phyloP scores from a whole-genome alignment of 2,888 invertebrate genomes.

The Baronia brevicornis region DNA sequence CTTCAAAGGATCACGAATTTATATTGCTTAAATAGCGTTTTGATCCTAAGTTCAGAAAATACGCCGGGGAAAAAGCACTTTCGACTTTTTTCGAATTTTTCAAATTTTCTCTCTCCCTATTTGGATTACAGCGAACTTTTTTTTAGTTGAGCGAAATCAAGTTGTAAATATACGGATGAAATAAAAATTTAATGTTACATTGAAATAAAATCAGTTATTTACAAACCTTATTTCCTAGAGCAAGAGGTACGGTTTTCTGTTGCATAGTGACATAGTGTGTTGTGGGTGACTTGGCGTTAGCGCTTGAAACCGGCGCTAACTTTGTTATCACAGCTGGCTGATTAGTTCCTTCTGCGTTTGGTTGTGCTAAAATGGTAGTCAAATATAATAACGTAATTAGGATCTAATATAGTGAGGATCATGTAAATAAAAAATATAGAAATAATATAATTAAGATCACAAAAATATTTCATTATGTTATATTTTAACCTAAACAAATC shows the following conservation, averaged over 20 bases:
- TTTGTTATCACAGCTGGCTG: slow-evolving; percentile 45
- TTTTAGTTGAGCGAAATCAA: no score
- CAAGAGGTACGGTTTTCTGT: slow-evolving; percentile 48
- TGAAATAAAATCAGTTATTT: neutral
- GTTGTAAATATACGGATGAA: no score
- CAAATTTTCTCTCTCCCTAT: no score
- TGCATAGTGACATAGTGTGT: slow-evolving; percentile 48
- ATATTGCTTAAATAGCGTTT: no score
- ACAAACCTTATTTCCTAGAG: slow-evolving; percentile 28
- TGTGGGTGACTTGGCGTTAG: slow-evolving; percentile 20
- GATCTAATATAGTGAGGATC: neutral
- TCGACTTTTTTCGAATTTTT: no score
- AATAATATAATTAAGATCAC: slow-evolving; percentile 10
- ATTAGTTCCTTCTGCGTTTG: slow-evolving; percentile 24
- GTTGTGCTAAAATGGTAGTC: slow-evolving; percentile 31
- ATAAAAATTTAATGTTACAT: neutral
- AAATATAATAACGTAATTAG: no score
- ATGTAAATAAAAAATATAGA: neutral
- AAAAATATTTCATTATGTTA: no score
- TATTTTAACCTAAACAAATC: no score
- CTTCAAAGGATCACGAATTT: no score
- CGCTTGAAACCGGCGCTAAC: slow-evolving; percentile 28
- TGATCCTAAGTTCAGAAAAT: no score
- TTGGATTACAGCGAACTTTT: no score
- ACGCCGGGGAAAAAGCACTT: no score